Base-by-base conservation (phyloP, 2,888 invertebrate species). In the Ecliptopera silaceata region DNA sequence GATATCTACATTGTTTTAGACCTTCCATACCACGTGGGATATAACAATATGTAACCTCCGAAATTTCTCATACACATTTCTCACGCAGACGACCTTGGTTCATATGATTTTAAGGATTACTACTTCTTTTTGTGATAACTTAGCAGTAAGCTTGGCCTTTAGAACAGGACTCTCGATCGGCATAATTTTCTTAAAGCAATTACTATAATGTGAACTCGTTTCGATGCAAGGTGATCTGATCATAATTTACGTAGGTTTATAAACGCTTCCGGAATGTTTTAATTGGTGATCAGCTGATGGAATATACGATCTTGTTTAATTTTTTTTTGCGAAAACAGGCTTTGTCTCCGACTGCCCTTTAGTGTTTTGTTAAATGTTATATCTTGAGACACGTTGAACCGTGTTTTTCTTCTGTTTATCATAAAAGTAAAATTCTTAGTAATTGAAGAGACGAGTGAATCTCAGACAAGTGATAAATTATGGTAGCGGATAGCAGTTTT, bases 141-240 rank as follows among this genome's bases (percentile, higher is more conserved):
- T 65, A 45, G 62, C 42, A 52, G 56, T 61, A 49, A 47, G 41
- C 53, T 56, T 63, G 58, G 65, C 67, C 77, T 81, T 80, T 75
- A 78, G 69, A 72, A 65, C 71, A 73, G 73, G 72, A 77, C 71
- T 74, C 74, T 78, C 74, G 67, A 74, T 78, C 74, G 67, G 63
- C 59, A 65, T 57, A 68, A 71, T 73, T 60, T 69, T 71, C 64
- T 70, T 70, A 60, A 65, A 59, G 66, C 74, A 74, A 77, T 79
- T 72, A 70, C 63, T 65, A 57, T 69, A 70, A 74, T 74, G 66
- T 75, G 65, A 63, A 80, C 80, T 77, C 75, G 79, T 83, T 82
- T 75, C 59, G 66, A 66, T 66, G 73, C 81, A 82, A 84, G 84
- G 83, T 80, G 75, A 80, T 77, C 79, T 56, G 64, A 74, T 65